Evolutionary conservation across 2,888 invertebrate species (phyloP).

Genomic region (Pandemis cinnamomeana): DNA sequence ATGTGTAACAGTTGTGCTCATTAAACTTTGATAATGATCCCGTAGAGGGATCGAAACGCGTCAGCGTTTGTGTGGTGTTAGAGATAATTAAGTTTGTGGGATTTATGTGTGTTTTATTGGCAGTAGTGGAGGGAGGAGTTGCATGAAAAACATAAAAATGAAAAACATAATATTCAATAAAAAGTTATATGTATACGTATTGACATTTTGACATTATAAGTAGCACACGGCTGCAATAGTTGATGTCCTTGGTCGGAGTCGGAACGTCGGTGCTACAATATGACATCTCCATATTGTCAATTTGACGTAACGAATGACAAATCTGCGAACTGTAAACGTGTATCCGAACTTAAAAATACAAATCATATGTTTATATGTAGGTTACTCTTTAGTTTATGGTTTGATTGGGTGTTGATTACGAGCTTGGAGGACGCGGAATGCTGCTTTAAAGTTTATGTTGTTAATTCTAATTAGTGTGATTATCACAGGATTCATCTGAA

Average conservation of each 20-base stretch:
- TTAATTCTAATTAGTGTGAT: conserved; percentile 67
- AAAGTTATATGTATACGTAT: too few relatives aligned
- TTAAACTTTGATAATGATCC: too few relatives aligned
- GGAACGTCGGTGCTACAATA: background rate
- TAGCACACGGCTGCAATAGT: background rate
- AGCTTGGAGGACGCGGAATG: conserved; percentile 78
- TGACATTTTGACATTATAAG: too few relatives aligned
- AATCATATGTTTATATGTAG: conserved; percentile 83
- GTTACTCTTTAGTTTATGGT: conserved; percentile 77
- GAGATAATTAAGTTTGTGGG: too few relatives aligned
- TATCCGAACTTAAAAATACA: conserved; percentile 43
- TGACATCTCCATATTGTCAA: background rate
- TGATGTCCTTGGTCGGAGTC: background rate
- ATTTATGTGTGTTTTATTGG: too few relatives aligned
- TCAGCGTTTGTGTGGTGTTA: too few relatives aligned
- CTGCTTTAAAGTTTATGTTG: conserved; percentile 76
- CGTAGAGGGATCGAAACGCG: too few relatives aligned
- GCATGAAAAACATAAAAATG: too few relatives aligned
- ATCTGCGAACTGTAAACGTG: conserved; percentile 5
- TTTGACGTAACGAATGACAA: conserved; percentile 3
- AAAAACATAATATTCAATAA: too few relatives aligned
- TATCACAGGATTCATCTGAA: conserved; percentile 59
- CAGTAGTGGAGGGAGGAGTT: too few relatives aligned
- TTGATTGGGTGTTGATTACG: conserved; percentile 77
- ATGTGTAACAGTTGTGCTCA: too few relatives aligned